A percentile compares a stretch with the other conserved stretches of the same genome.
These are phyloP conservation scores for Pygathrix nemaeus DNA, from an alignment of 2,113 vertebrate genomes.

Conservation along the genomic window DNA sequence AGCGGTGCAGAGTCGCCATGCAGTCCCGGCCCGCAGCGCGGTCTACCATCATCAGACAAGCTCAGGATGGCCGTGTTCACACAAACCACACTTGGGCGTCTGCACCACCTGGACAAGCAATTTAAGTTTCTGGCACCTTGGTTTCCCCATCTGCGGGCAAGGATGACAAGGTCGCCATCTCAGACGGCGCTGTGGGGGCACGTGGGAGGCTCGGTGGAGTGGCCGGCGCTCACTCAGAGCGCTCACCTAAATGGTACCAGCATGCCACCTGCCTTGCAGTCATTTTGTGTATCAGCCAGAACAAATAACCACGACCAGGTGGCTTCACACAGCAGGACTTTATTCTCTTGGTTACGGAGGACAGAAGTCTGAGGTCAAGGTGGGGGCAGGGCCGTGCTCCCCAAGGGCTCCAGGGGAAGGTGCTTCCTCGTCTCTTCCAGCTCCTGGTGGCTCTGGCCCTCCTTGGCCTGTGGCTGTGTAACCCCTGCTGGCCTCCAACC, in stretches of 20 bases:
- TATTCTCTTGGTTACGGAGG: too few species aligned
- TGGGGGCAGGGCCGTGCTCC: fast-evolving
- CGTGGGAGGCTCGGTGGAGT: fast-evolving
- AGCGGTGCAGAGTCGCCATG: not conserved
- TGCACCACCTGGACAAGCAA: not conserved
- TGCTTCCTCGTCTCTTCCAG: not conserved
- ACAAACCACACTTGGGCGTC: fast-evolving
- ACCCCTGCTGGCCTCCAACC: fast-evolving
- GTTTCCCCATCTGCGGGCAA: not conserved
- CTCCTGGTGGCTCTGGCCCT: not conserved
- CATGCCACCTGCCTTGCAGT: fast-evolving
- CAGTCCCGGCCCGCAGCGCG: too few species aligned
- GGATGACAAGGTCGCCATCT: not conserved
- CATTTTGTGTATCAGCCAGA: fast-evolving
- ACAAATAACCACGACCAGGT: fast-evolving
- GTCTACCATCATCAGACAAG: too few species aligned
- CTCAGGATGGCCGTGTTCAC: not conserved
- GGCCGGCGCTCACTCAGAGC: fast-evolving
- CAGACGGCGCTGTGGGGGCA: not conserved
- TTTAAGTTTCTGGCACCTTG: fast-evolving
- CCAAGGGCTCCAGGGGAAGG: not conserved
- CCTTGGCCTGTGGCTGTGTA: fast-evolving
- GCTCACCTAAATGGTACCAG: fast-evolving
- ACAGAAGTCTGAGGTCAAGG: not conserved
- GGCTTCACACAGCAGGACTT: too few species aligned